Evolutionary conservation across 1,140 invertebrate genomes (phyloP), one percentile per base, ranked within the genome.

Genomic region (Andricus grossulariae): DNA sequence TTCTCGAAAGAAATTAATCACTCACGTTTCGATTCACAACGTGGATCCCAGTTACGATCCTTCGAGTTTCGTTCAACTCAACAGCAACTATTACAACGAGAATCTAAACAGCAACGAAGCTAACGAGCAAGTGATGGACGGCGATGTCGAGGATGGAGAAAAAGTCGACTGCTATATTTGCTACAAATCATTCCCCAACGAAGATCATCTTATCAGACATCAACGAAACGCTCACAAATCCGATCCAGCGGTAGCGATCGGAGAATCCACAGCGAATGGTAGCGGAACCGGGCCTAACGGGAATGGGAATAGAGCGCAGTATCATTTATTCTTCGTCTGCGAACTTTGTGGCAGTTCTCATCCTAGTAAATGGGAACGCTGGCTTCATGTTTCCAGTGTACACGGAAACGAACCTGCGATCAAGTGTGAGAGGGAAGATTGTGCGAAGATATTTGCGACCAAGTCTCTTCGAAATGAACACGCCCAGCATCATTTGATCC

Each of bases 1-100:
- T 83, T 93, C 93, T 10, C 88, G 91, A 19, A 93, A 93, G 78
- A 92, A 92, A 77, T 84, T 94, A 50, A 92, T 94, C 74, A 92
- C 92, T 32, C 93, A 94, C 78, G 91, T 93, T 19, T 90, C 92
- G 0, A 93, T 94, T 71, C 93, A 94, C 77, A 92, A 92, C 70
- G 87, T 93, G 71, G 90, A 93, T 81, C 81, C 91, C 75, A 82
- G 84, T 50, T 89, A 86, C 18, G 93, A 94, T 84, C 92, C 93
- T 18, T 91, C 90, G 15, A 89, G 85, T 75, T 93, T 92, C 78
- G 90, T 93, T n/a, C 90, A 92, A 55, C 84, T 91, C 2, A 93
- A 93, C 80, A 88, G 87, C 50, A 89, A 90, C 84, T 90, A 88
- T 78, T 91, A 92, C 50, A 87, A 87, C 74, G 84, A 88, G 66